Base-by-base conservation (phyloP, 2,888 invertebrate species). In the Lymantria dispar region DNA sequence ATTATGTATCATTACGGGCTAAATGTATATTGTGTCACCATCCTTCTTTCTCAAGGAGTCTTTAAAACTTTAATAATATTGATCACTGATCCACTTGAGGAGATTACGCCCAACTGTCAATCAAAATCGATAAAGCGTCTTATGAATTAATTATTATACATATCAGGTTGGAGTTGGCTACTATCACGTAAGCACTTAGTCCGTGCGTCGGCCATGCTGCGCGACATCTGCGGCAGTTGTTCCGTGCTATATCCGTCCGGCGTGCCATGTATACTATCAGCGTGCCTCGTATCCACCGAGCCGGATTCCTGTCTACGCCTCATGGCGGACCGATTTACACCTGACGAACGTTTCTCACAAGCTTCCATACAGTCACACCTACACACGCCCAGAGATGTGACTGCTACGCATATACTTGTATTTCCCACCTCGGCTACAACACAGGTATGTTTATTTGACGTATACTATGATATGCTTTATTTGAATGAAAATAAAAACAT, bases 381-480 rank as follows among this genome's bases (percentile, higher is more conserved):
- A 72, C 97, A 97, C 69, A 99, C 99, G 54, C 99, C 99, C 7
- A 95, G 98, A 61, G 99, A 99, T 89, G 97, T 98, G 59, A 97
- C 98, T 51, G 97, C 97, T 82, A 99, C 99, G 54, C 99, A 99
- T 83, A 99, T 99, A 67, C 94, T 99, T 68, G 99, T 99, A 67
- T 99, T 99, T 91, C 99, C 99, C 45, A 99, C 98, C 39, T 98
- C 97, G 55, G 98, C 98, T 41, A 97, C 97, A 51, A 97, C 98
- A 53, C 97, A 97, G 94, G 96, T 96, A 49, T 10, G 22, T 22
- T 22, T 22, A 22, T 3, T 22, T 22, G 22, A 22, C 22, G 5
- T 22, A 22, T 22, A 22, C 22, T 22, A 3, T 22, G n/a, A n/a
- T n/a, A n/a, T n/a, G n/a, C n/a, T n/a, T n/a, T n/a, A n/a, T n/a